A percentile compares a stretch with the other conserved stretches of the same genome.
Conservation (phyloP, 2,888 invertebrate species). For the Biston stratarius region DNA sequence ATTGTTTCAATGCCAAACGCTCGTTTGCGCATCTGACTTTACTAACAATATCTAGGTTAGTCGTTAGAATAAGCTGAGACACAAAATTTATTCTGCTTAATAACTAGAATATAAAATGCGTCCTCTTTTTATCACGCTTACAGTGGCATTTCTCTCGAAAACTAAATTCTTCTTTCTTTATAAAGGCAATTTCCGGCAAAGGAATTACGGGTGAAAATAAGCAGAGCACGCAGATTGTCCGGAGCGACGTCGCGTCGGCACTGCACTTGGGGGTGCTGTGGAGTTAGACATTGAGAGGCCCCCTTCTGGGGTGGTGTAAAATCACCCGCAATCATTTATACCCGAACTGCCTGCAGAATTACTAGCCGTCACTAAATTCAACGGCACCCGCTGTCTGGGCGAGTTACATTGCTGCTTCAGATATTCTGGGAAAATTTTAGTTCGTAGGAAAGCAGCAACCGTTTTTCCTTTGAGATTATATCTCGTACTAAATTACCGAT, state of each 20-base stretch:
- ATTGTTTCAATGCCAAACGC: too few relatives aligned
- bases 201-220: slow-evolving; percentile 86
- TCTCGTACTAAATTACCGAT: slow-evolving; percentile 26
- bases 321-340: slow-evolving; percentile 87
- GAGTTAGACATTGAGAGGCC: slow-evolving; percentile 68
- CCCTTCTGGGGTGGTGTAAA: slow-evolving; percentile 75
- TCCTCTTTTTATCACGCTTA: slow-evolving; percentile 60
- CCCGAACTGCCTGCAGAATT: slow-evolving; percentile 85
- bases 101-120: slow-evolving; percentile 48
- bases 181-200: slow-evolving; percentile 85
- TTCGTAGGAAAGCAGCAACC: slow-evolving; percentile 23
- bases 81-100: slow-evolving; percentile 41
- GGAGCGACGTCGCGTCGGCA: slow-evolving; percentile 82
- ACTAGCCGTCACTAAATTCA: slow-evolving; percentile 80
- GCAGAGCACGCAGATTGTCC: slow-evolving; percentile 86
- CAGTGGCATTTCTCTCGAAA: slow-evolving; percentile 62
- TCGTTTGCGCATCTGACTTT: not conserved
- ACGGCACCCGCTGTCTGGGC: slow-evolving; percentile 56
- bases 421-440: slow-evolving; percentile 14
- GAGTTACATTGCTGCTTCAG: slow-evolving; percentile 51
- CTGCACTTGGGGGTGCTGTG: slow-evolving; percentile 76
- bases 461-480: slow-evolving; percentile 16
- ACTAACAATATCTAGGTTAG: not conserved
- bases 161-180: slow-evolving; percentile 78
- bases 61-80: slow-evolving; percentile 16